Percentiles rank a stretch among this genome's conserved stretches.
These are phyloP conservation scores for Ateles fusciceps DNA, from an alignment of 2,797 vertebrate species.

Conservation along the genomic window DNA sequence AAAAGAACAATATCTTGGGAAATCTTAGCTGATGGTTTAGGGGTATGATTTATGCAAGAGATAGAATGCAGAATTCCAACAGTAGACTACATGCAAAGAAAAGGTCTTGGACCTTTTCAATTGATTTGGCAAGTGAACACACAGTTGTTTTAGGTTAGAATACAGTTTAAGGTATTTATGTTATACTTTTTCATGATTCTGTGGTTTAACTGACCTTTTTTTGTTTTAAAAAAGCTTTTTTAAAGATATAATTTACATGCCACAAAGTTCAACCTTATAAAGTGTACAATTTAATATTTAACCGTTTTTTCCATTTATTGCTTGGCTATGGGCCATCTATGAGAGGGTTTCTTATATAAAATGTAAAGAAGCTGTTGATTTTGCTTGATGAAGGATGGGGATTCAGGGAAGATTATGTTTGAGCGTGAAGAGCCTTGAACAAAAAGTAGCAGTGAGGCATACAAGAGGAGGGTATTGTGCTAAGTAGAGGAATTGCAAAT, in stretches of 20 bases:
- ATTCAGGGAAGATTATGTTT: conserved; percentile 23
- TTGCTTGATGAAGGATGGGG: background rate
- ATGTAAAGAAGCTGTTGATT: conserved; percentile 12
- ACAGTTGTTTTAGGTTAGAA: background rate
- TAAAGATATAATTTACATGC: conserved; percentile 1
- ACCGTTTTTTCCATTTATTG: background rate
- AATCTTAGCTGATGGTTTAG: background rate
- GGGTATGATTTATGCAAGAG: background rate
- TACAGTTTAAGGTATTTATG: background rate
- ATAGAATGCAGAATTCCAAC: background rate
- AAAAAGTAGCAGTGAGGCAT: background rate
- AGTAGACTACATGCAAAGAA: background rate
- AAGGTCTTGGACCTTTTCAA: conserved; percentile 25
- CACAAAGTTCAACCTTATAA: background rate
- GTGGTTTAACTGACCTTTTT: background rate
- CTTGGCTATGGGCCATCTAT: background rate
- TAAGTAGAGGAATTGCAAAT: background rate
- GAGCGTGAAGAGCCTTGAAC: conserved; percentile 7
- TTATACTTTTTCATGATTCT: background rate
- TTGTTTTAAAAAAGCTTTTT: background rate
- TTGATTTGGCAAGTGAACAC: background rate
- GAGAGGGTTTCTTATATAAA: background rate
- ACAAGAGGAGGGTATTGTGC: background rate
- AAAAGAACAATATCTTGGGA: background rate
- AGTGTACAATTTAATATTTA: conserved; percentile 1